Base-by-base conservation (phyloP, 2,797 vertebrate species). In the Coregonus suidteri region DNA sequence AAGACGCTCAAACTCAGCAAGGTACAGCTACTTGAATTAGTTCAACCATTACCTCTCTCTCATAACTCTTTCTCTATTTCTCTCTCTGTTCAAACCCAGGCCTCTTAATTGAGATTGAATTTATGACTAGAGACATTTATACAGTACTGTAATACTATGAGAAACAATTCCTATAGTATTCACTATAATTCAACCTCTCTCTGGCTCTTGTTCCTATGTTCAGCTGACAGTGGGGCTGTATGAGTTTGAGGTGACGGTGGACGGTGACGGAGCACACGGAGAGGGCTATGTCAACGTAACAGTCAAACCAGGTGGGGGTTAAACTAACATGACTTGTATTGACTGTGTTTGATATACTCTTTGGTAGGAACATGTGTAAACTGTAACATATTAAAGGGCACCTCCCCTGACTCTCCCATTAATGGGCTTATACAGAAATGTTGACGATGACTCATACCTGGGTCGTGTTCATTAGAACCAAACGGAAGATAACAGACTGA, bases 231-330 rank as follows among this genome's bases (percentile, higher is more conserved):
- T 96, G 76, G 98, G 98, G 53, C 93, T 99, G 16, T 99, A 99
- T 1, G 97, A 98, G 91, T 99, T 99, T 91, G 96, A 93, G 88
- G 96, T 99, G 34, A 90, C 93, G 0, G 98, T 97, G 6, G 92
- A 95, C 0, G 96, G 95, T 1, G 95, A 96, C 0, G 96, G 95
- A 0, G 93, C 96, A 0, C 92, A 92, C 0, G 98, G 98, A 53
- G 96, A 98, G 89, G 97, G 97, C 80, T 97, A 95, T 0, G 97
- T 99, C 88, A 99, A 99, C 0, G 97, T 99, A 13, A 99, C 97
- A 0, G 98, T 99, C 73, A 98, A 97, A 85, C 97, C 98, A 94
- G 95, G 98, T 99, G 90, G 92, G 91, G 51, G 1, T 6, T 0
- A 4, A 75, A 31, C 70, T 70, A 11, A 67, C 65, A 6, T 4